Conservation (phyloP, 2,797 vertebrate species). For the Aulostomus chinensis region DNA sequence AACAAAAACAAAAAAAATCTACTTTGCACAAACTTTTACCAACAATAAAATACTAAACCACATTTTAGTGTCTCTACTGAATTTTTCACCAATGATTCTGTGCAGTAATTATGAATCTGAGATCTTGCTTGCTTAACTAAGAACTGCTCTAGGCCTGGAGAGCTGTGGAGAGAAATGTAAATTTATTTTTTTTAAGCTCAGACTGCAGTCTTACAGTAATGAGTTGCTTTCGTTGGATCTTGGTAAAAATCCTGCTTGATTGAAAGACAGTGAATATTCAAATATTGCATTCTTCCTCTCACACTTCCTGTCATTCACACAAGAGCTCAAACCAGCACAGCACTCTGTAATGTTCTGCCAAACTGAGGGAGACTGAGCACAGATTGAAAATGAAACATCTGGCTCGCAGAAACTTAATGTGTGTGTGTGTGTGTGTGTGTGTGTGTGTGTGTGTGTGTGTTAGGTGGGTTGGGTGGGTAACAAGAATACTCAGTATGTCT, state of each 20-base stretch:
- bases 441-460: too few species aligned
- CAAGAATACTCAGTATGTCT: not conserved
- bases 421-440: conserved; percentile 9
- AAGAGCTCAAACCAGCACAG: conserved; percentile 2
- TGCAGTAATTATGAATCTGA: conserved; percentile 6
- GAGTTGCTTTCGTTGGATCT: conserved; percentile 7
- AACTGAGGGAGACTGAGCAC: conserved; percentile 15
- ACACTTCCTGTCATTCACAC: conserved; percentile 13
- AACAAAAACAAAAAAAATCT: not conserved
- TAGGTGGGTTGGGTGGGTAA: conserved; percentile 4
- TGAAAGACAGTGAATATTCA: conserved; percentile 18
- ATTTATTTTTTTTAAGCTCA: not conserved
- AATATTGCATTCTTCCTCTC: conserved; percentile 2
- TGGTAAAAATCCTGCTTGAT: conserved; percentile 11
- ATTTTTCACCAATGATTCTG: not conserved
- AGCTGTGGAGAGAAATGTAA: not conserved
- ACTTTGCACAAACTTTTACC: conserved; percentile 1
- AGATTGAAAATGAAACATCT: conserved; percentile 30
- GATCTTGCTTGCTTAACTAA: too few species aligned
- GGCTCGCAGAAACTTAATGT: conserved; percentile 9
- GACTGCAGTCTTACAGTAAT: not conserved
- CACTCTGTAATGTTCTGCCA: conserved; percentile 24
- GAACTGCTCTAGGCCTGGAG: not conserved
- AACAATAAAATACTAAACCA: not conserved
- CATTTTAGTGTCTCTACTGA: not conserved